Conservation (phyloP, 1,140 invertebrate genomes). For the Drosophila melanica region DNA sequence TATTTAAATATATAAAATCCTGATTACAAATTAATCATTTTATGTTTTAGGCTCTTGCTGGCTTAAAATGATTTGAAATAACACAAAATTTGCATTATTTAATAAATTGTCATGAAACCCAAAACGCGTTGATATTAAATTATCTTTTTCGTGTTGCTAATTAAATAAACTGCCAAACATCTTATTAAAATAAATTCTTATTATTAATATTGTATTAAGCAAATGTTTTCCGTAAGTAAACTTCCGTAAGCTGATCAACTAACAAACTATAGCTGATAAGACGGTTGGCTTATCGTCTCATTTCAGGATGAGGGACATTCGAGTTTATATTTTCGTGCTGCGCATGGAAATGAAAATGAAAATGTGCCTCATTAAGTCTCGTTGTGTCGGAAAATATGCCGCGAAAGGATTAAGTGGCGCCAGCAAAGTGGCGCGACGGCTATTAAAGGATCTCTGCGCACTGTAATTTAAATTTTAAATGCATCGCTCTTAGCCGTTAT, state of each 20-base stretch:
- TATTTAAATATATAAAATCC: no score
- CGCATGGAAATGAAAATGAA: slow-evolving; percentile 47
- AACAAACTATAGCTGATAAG: slow-evolving; percentile 37
- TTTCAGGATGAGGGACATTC: slow-evolving; percentile 24
- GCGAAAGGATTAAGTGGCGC: slow-evolving; percentile 69
- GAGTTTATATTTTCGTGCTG: slow-evolving; percentile 64
- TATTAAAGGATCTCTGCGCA: slow-evolving; percentile 66
- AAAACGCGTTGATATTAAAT: no score
- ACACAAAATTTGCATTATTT: no score
- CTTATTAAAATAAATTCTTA: background rate
- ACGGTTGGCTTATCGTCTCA: slow-evolving; percentile 47
- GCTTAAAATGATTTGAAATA: no score
- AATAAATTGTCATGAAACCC: no score
- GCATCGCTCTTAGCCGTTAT: slow-evolving; percentile 60
- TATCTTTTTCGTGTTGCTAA: no score
- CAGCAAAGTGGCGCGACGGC: slow-evolving; percentile 54
- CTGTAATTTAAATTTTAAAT: slow-evolving; percentile 72
- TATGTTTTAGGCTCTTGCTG: no score
- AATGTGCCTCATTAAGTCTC: slow-evolving; percentile 72
- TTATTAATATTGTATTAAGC: slow-evolving; percentile 8
- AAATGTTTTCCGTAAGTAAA: background rate
- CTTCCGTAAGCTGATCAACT: slow-evolving; percentile 30
- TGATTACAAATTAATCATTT: no score
- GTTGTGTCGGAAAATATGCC: slow-evolving; percentile 69
- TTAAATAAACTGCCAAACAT: background rate